Evolutionary conservation across 2,113 vertebrate genomes (phyloP).

Genomic region (Caloenas nicobarica): DNA sequence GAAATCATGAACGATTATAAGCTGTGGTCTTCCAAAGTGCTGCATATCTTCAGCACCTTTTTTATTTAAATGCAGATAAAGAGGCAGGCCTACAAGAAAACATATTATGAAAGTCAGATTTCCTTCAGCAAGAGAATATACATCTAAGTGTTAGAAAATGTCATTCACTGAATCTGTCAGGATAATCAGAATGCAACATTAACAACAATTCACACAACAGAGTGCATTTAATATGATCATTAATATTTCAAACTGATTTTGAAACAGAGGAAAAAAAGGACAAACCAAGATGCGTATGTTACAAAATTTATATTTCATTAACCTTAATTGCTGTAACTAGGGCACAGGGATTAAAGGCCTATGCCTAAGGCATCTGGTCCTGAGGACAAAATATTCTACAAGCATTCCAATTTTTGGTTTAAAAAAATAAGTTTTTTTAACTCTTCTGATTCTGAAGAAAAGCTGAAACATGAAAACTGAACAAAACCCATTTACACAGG

Average conservation of each 20-base stretch:
- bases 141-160: slow-evolving; percentile 3
- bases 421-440: not conserved
- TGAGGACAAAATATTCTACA: not conserved
- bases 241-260: slow-evolving; percentile 52
- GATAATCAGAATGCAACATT: not conserved
- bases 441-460: not conserved
- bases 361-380: not conserved
- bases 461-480: not conserved
- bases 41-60: not conserved
- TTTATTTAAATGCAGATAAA: not conserved
- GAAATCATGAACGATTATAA: slow-evolving; percentile 23
- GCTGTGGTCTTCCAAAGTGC: not conserved
- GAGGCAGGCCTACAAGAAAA: not conserved
- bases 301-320: slow-evolving; percentile 59
- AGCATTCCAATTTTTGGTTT: not conserved
- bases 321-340: slow-evolving; percentile 51
- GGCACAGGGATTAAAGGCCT: slow-evolving; percentile 45
- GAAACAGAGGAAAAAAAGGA: slow-evolving; percentile 14
- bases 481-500: not conserved
- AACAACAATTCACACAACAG: not conserved
- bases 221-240: slow-evolving; percentile 2
- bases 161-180: not conserved
- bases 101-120: not conserved
- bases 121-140: not conserved
- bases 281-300: slow-evolving; percentile 11